phyloP scores from a whole-genome alignment of 2,888 invertebrate genomes.

The Xiphydria camelus region DNA sequence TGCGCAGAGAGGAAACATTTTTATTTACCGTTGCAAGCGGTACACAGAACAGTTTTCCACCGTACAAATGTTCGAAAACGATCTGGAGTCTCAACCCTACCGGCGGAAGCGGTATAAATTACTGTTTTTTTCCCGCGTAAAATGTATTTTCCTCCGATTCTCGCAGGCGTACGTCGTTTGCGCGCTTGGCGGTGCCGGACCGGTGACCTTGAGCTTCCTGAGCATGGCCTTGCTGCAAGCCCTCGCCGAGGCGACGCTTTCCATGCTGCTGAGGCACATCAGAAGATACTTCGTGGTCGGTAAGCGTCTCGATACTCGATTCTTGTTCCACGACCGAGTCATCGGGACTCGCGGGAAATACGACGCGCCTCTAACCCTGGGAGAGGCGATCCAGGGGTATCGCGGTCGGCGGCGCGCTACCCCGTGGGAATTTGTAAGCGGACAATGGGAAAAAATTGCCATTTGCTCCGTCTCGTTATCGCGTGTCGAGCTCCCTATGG shows the following conservation, averaged over 20 bases:
- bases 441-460: too few species aligned
- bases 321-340: too few species aligned
- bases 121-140: background rate
- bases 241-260: conserved; percentile 77
- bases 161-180: conserved; percentile 81
- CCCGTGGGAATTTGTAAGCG: too few species aligned
- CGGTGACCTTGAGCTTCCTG: conserved; percentile 71
- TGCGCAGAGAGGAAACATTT: too few species aligned
- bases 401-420: too few species aligned
- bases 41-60: background rate
- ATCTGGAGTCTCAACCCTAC: background rate
- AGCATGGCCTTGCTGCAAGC: conserved; percentile 76
- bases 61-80: conserved; percentile 5
- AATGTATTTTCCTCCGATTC: background rate
- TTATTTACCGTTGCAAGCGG: too few species aligned
- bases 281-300: conserved; percentile 74
- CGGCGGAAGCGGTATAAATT: too few species aligned
- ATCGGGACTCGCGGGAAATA: too few species aligned
- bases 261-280: conserved; percentile 77
- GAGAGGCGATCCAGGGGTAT: too few species aligned
- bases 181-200: conserved; percentile 73
- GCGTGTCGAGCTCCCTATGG: too few species aligned
- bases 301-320: conserved; percentile 47
- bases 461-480: too few species aligned
- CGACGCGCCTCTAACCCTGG: too few species aligned